Percentiles rank a stretch among this genome's conserved stretches.
Conservation (phyloP, 2,797 vertebrate genomes). For the Anabas testudineus region DNA sequence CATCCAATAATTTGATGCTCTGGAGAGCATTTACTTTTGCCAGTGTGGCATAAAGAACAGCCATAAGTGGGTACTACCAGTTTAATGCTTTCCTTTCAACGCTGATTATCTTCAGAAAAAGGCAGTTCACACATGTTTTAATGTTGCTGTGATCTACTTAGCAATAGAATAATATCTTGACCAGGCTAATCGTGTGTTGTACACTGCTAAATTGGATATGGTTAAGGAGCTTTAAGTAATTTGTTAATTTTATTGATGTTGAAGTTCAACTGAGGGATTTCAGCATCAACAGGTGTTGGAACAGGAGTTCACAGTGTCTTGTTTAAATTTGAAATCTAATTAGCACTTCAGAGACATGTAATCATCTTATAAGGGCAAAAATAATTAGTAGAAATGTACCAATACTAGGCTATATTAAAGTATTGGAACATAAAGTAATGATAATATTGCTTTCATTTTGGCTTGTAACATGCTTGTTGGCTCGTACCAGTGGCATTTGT, state of each 20-base stretch:
- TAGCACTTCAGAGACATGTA: conserved; percentile 22
- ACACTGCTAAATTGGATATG: conserved; percentile 17
- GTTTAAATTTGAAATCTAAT: conserved; percentile 4
- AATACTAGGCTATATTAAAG: neutral
- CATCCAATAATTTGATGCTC: conserved; percentile 40
- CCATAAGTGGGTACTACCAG: neutral
- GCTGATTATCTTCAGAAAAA: conserved; percentile 30
- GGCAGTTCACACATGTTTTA: conserved; percentile 8
- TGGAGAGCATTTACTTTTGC: conserved; percentile 26
- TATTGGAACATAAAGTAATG: conserved; percentile 15
- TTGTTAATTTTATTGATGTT: conserved; percentile 21
- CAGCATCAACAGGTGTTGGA: conserved; percentile 1
- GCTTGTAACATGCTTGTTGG: neutral
- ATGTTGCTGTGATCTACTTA: conserved; percentile 10
- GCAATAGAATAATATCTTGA: conserved; percentile 18
- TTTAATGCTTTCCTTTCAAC: conserved; percentile 13
- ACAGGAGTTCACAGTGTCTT: neutral
- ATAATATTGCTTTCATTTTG: neutral
- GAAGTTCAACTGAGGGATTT: conserved; percentile 10
- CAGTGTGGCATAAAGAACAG: conserved; percentile 10
- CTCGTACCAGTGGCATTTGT: neutral
- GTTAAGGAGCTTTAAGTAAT: conserved; percentile 20
- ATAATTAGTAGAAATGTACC: neutral
- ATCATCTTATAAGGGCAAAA: conserved; percentile 21
- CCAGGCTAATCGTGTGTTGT: neutral